Evolutionary conservation across 2,888 invertebrate genomes (phyloP), one percentile per base, ranked within the genome.

Genomic region (Tachina fera): DNA sequence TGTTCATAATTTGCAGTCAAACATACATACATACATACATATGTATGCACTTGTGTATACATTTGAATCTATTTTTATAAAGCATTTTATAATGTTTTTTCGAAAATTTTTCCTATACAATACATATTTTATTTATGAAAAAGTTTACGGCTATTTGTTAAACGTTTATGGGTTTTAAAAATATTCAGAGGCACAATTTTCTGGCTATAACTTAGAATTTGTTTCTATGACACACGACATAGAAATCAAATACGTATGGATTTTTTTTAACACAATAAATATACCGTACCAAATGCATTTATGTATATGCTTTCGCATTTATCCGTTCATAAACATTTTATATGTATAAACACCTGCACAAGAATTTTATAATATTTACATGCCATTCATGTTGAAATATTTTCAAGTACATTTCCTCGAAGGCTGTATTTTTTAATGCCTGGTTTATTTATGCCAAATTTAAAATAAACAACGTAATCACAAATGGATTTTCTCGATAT

Each of bases 111-210:
- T 43, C 45, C n/a, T n/a, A 22, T 10, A 31, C n/a, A 45, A 39
- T 39, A 41, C 16, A 9, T 49, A 39, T 58, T 76, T 47, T 76
- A 56, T 76, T 45, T 56, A 47, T 45, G 41, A 11, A 11, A 75
- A 63, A n/a, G n/a, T 13, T 58, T 71, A 65, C 8, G 45, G n/a
- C 9, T 39, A 58, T 76, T 63, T 51, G 22, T 61, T 9, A 22
- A 75, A 41, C 14, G 51, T 75, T 43, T 63, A 51, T 63, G 14
- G 49, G 9, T 22, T 63, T 63, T 67, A 10, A 58, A 45, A 67
- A 76, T 43, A 68, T 41, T 39, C 49, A 47, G 13, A 31, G 41
- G 51, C 51, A 74, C 41, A 22, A 47, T 31, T 67, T 68, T 10
- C 9, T 58, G 47, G 19, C 9, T 19, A 10, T 16, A 8, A 13